phyloP scores from a whole-genome alignment of 2,797 vertebrate genomes.

The Hippoglossus hippoglossus region DNA sequence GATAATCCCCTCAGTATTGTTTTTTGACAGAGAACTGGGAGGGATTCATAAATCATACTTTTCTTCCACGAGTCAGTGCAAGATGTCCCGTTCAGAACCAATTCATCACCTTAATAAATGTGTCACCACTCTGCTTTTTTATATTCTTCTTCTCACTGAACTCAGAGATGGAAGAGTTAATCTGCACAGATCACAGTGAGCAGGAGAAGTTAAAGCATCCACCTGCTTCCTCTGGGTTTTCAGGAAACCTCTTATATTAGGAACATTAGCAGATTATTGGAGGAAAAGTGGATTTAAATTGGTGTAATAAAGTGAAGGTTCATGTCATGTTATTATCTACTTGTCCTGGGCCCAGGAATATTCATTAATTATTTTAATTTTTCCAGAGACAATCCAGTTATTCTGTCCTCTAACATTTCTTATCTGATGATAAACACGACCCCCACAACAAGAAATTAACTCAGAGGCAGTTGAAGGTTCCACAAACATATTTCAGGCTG shows the following conservation, averaged over 20 bases:
- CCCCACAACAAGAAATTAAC: no score
- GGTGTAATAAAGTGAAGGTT: no score
- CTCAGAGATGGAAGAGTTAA: not conserved
- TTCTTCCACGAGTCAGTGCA: conserved; percentile 49
- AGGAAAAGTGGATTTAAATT: no score
- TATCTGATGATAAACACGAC: no score
- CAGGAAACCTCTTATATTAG: not conserved
- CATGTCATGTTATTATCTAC: no score
- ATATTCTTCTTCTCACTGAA: not conserved
- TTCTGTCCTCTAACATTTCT: no score
- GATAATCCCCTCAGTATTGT: conserved; percentile 60
- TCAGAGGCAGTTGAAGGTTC: no score
- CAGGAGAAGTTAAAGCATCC: not conserved
- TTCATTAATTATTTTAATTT: no score
- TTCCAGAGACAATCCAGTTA: no score
- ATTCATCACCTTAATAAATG: conserved; percentile 73
- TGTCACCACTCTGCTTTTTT: conserved; percentile 35
- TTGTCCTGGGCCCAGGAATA: no score
- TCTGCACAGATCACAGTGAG: not conserved
- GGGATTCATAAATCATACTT: conserved; percentile 70
- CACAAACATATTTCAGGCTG: no score
- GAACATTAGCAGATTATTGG: no score
- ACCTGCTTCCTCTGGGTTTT: not conserved
- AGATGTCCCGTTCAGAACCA: conserved; percentile 59
- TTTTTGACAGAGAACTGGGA: conserved; percentile 64